These are phyloP conservation scores for Dufourea novaeangliae DNA, from an alignment of 1,140 invertebrate species.

Conservation along the genomic window DNA sequence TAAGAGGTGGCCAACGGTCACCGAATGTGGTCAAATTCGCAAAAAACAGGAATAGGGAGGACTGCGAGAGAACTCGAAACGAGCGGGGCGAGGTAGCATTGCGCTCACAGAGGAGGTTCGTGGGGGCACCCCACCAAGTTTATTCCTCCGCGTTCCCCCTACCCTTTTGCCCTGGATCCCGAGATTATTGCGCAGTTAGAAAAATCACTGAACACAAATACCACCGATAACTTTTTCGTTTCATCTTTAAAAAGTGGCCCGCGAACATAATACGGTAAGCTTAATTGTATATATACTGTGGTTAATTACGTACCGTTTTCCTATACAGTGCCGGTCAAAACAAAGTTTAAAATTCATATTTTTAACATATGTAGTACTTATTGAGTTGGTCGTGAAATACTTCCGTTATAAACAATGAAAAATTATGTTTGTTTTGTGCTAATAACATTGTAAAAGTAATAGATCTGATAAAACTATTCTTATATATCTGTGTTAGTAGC, in stretches of 20 bases:
- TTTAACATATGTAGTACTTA: no score
- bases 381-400: no score
- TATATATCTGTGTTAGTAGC: no score
- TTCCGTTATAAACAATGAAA: no score
- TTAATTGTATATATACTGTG: constrained; percentile 11
- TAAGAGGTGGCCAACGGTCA: constrained; percentile 69
- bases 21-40: constrained; percentile 73
- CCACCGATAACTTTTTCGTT: constrained; percentile 21
- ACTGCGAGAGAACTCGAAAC: constrained; percentile 61
- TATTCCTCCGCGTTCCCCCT: constrained; percentile 60
- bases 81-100: constrained; percentile 70
- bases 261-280: constrained; percentile 40
- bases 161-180: constrained; percentile 67
- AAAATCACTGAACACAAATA: constrained; percentile 53
- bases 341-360: no score
- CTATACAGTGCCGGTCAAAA: no score
- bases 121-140: constrained; percentile 61
- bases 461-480: no score
- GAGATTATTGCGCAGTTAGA: constrained; percentile 75
- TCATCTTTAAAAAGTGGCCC: constrained; percentile 25
- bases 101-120: constrained; percentile 51
- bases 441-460: no score
- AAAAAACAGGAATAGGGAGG: constrained; percentile 60
- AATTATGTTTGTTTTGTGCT: no score
- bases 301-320: neutral